Conservation (phyloP, 2,113 vertebrate genomes). For the Tupaia tana region DNA sequence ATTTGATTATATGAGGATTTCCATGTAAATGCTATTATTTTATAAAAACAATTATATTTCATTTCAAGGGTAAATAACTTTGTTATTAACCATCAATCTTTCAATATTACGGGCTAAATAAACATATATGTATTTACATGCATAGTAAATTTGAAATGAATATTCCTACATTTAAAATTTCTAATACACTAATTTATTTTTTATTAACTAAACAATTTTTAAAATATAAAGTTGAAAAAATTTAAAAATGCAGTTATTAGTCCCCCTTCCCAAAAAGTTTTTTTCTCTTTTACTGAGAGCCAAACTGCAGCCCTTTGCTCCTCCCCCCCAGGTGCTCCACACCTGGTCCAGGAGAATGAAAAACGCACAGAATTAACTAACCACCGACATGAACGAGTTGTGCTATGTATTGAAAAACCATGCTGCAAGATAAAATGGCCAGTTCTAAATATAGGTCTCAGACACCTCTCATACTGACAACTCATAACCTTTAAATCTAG, state of each 20-base stretch:
- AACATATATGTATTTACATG: neutral
- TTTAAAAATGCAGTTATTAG: constrained; percentile 64
- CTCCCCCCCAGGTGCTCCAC: constrained; percentile 38
- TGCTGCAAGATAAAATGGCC: constrained; percentile 70
- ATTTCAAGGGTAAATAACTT: neutral
- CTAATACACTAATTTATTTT: neutral
- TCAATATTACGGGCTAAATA: constrained; percentile 18
- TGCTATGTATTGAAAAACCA: constrained; percentile 64
- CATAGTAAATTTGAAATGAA: constrained; percentile 39
- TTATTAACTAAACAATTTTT: constrained; percentile 59
- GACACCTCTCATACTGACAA: constrained; percentile 78
- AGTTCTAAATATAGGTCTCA: constrained; percentile 79
- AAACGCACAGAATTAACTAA: constrained; percentile 71
- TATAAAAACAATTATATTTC: constrained; percentile 15
- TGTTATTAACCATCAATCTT: neutral
- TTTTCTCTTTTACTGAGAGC: constrained; percentile 71
- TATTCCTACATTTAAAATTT: neutral
- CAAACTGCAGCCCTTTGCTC: constrained; percentile 2
- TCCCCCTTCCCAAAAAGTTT: neutral
- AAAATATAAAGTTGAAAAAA: constrained; percentile 43
- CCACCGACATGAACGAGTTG: constrained; percentile 72
- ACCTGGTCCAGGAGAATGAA: constrained; percentile 74
- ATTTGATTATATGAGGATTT: constrained; percentile 1
- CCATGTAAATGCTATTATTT: neutral
- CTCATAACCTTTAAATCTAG: constrained; percentile 67